These are phyloP conservation scores for Oenanthe melanoleuca DNA, from an alignment of 2,113 vertebrate genomes.

Conservation along the genomic window DNA sequence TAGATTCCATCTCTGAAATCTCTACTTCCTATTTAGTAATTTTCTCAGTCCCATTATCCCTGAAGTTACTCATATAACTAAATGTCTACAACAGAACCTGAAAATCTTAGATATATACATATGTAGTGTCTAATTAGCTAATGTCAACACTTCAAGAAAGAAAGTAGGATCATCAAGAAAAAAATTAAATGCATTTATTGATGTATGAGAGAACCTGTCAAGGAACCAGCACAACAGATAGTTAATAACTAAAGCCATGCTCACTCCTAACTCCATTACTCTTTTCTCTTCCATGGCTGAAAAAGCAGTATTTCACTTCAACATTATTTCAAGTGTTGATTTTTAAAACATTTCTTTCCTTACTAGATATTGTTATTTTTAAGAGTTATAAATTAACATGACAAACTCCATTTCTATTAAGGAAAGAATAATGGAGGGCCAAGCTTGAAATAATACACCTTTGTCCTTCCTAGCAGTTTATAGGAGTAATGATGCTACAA, in stretches of 20 bases:
- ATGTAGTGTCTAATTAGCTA: background rate
- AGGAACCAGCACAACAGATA: background rate
- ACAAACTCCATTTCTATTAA: background rate
- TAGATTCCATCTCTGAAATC: background rate
- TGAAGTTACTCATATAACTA: background rate
- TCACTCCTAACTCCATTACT: background rate
- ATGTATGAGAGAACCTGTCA: background rate
- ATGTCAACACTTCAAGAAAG: background rate
- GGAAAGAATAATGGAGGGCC: background rate
- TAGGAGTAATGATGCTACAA: background rate
- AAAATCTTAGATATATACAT: background rate
- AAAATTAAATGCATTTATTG: background rate
- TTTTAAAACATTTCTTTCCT: background rate
- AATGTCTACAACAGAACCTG: background rate
- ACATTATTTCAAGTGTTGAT: background rate
- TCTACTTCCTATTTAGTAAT: background rate
- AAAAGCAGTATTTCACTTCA: background rate
- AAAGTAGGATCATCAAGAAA: background rate
- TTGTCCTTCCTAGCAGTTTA: background rate
- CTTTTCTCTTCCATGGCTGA: background rate
- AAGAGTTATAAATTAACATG: background rate
- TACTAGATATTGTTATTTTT: background rate
- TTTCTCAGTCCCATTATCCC: background rate
- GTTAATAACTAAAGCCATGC: background rate
- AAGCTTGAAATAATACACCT: background rate